A percentile compares a stretch with the other conserved stretches of the same genome.
phyloP scores from a whole-genome alignment of 92 coral and sea anemone species.

The Desmophyllum pertusum region DNA sequence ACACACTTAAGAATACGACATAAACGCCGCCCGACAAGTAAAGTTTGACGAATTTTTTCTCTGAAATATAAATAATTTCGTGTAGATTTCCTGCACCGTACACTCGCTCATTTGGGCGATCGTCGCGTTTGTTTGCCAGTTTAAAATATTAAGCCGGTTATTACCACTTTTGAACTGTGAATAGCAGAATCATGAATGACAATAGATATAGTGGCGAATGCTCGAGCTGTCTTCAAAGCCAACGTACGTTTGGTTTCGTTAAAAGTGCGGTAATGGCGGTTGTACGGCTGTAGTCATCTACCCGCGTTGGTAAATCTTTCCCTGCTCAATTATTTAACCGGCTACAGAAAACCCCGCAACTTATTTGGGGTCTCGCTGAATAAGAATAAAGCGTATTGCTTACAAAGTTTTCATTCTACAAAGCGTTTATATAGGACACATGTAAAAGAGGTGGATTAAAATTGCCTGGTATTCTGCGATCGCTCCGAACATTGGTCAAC shows the following conservation, averaged over 20 bases:
- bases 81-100: neutral
- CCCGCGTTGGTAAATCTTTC: too few relatives aligned
- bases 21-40: too few relatives aligned
- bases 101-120: neutral
- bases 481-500: neutral
- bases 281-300: too few relatives aligned
- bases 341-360: neutral
- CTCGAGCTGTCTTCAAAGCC: too few relatives aligned
- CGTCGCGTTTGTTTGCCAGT: neutral
- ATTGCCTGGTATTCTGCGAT: neutral
- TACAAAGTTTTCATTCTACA: neutral
- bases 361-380: neutral
- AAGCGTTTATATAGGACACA: neutral
- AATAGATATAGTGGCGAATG: too few relatives aligned
- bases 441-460: neutral
- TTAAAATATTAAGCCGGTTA: neutral
- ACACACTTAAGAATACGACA: too few relatives aligned
- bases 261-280: too few relatives aligned
- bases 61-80: neutral
- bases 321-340: too few relatives aligned
- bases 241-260: too few relatives aligned
- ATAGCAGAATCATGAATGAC: too few relatives aligned
- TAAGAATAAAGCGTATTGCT: neutral
- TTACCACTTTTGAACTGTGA: too few relatives aligned
- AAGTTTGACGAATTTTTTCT: neutral